These are phyloP conservation scores for Pandion haliaetus DNA, from an alignment of 2,113 vertebrate species.

Conservation along the genomic window DNA sequence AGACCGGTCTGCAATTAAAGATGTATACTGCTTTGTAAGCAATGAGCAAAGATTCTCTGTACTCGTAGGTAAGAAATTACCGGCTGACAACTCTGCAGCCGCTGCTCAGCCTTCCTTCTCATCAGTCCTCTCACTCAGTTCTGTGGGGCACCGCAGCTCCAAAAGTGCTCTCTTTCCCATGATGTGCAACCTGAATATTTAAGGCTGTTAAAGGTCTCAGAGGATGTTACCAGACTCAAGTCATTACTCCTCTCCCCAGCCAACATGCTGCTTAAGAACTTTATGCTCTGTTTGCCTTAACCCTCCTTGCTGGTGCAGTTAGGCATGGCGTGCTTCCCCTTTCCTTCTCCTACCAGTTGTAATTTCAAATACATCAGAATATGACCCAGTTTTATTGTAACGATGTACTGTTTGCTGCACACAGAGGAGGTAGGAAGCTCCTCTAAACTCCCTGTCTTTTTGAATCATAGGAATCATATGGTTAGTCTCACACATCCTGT, in stretches of 20 bases:
- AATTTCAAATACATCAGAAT: not conserved
- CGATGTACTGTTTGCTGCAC: not conserved
- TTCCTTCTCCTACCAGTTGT: not conserved
- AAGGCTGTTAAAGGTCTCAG: not conserved
- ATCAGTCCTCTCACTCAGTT: not conserved
- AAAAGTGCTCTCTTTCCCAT: not conserved
- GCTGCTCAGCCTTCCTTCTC: not conserved
- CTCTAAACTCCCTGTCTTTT: not conserved
- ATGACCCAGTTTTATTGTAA: not conserved
- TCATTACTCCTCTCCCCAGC: slow-evolving; percentile 2
- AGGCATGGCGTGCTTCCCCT: not conserved
- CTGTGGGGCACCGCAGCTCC: not conserved
- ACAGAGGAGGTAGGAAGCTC: not conserved
- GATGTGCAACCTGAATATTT: not conserved
- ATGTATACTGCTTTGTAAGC: not conserved
- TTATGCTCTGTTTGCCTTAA: slow-evolving; percentile 49
- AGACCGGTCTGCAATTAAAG: not conserved
- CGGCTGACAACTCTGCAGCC: not conserved
- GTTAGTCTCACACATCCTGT: not conserved
- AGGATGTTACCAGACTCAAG: not conserved
- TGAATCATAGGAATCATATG: not conserved
- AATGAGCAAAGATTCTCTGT: not conserved
- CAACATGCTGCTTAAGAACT: slow-evolving; percentile 32
- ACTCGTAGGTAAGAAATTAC: not conserved
- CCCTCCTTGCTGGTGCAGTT: not conserved